Conservation (phyloP, 2,797 vertebrate species). For the Ciconia nigra region DNA sequence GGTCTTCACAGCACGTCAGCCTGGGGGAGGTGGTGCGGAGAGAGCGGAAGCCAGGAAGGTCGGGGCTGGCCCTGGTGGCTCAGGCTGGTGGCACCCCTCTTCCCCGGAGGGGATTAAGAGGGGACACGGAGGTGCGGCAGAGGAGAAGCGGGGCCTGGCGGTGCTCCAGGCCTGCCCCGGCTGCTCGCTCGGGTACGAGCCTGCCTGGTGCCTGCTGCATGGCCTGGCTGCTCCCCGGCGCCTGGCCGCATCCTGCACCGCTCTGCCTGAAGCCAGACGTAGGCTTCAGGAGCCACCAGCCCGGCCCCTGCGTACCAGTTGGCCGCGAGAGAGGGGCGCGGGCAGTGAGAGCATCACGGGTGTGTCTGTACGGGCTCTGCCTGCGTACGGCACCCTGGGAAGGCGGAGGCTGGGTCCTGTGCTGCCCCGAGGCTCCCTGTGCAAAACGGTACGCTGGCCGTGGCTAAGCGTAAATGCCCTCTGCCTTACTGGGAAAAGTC, state of each 20-base stretch:
- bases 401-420: accelerated
- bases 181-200: neutral
- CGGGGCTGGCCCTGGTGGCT: neutral
- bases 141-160: accelerated
- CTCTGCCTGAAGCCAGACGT: neutral
- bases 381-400: accelerated
- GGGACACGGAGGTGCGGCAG: neutral
- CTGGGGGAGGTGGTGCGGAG: neutral
- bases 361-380: accelerated
- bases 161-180: neutral
- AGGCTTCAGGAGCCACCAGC: neutral
- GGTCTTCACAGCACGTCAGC: neutral
- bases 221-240: neutral
- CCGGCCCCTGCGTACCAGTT: accelerated
- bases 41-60: neutral
- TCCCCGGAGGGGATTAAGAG: neutral
- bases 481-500: neutral
- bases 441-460: accelerated
- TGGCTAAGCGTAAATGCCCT: accelerated
- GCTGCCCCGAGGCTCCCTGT: accelerated
- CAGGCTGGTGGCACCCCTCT: neutral
- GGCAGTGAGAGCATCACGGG: accelerated
- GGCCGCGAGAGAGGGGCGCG: neutral
- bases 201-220: accelerated
- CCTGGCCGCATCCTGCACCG: accelerated